A percentile compares a stretch with the other conserved stretches of the same genome.
Evolutionary conservation across 2,113 vertebrate genomes (phyloP).

Genomic region (Elachura formosa): DNA sequence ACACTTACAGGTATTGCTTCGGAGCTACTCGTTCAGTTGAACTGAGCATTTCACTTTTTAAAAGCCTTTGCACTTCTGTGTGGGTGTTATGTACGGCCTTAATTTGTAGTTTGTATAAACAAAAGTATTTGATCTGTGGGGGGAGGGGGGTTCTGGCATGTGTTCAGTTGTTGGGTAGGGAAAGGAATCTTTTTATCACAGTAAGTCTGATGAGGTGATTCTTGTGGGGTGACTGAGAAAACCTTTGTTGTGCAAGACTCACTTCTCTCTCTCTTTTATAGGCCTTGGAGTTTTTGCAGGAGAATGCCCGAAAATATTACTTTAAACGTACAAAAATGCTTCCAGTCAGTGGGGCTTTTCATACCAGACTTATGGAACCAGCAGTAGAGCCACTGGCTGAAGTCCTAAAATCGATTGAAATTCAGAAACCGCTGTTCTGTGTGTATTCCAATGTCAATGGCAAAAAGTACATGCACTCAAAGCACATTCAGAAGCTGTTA

Average conservation of each 20-base stretch:
- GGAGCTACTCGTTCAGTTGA: not conserved
- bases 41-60: not conserved
- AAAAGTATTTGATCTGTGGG: not conserved
- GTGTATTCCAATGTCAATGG: constrained; percentile 88
- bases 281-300: constrained; percentile 88
- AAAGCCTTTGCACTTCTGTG: not conserved
- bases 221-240: not conserved
- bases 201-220: not conserved
- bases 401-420: constrained; percentile 72
- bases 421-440: constrained; percentile 79
- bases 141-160: fast-evolving
- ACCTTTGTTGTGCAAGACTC: not conserved
- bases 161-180: not conserved
- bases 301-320: constrained; percentile 76
- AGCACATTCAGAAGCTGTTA: constrained; percentile 77
- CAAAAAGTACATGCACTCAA: constrained; percentile 77
- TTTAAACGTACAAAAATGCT: constrained; percentile 78
- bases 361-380: constrained; percentile 85
- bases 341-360: constrained; percentile 90
- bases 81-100: fast-evolving
- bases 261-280: constrained; percentile 44
- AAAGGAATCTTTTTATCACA: not conserved
- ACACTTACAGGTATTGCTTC: constrained; percentile 79
- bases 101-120: not conserved
- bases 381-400: constrained; percentile 77